phyloP scores from a whole-genome alignment of 37 sponge, comb jelly and placozoan genomes.

The Geodia barretti region DNA sequence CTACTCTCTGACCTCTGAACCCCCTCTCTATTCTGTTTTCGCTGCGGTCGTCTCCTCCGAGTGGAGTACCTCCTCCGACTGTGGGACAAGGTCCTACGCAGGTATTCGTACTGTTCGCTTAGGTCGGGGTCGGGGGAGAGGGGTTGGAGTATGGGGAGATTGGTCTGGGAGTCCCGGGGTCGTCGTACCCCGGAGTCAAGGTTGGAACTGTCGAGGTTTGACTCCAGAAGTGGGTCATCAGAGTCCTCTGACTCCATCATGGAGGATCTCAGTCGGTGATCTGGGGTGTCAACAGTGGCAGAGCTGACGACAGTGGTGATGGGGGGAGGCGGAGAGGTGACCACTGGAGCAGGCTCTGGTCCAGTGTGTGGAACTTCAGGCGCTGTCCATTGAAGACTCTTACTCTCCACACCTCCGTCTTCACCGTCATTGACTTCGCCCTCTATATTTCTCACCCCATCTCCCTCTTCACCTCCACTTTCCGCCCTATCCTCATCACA shows the following conservation, averaged over 20 bases:
- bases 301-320: too few species aligned
- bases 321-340: too few species aligned
- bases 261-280: too few species aligned
- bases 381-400: too few species aligned
- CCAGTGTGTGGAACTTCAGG: too few species aligned
- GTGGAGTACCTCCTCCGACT: conserved; percentile 67
- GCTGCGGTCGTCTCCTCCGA: conserved; percentile 19
- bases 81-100: conserved; percentile 71
- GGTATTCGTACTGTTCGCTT: conserved; percentile 58
- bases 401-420: too few species aligned
- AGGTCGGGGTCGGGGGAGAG: conserved; percentile 54
- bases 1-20: neutral
- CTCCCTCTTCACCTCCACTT: too few species aligned
- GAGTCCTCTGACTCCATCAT: neutral
- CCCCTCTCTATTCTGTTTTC: neutral
- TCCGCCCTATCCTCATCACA: too few species aligned
- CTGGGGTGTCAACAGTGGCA: too few species aligned
- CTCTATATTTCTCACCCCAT: too few species aligned
- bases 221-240: neutral
- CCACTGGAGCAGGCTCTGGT: too few species aligned
- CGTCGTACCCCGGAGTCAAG: conserved; percentile 7
- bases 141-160: conserved; percentile 26
- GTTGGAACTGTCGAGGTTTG: neutral
- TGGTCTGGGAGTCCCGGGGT: neutral
- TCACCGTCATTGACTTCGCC: too few species aligned